phyloP scores from a whole-genome alignment of 2,113 vertebrate species.

The Microtus montanus region DNA sequence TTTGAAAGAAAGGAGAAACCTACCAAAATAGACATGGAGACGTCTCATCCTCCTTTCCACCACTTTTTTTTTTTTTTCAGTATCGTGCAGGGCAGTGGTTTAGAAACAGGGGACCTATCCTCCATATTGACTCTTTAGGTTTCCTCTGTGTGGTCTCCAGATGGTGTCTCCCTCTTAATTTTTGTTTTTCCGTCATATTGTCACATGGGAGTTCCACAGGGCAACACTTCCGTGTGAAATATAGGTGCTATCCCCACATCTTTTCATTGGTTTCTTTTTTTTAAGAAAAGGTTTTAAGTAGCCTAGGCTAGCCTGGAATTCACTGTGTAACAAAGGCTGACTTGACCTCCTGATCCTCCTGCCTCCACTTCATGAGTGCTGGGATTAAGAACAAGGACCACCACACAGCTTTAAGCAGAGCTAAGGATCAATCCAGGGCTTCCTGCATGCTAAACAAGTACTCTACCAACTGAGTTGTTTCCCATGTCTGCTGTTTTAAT shows the following conservation, averaged over 20 bases:
- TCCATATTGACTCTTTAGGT: not conserved
- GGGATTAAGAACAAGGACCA: not conserved
- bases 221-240: not conserved
- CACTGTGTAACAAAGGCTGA: not conserved
- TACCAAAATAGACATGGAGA: not conserved
- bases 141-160: not conserved
- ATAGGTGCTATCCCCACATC: not conserved
- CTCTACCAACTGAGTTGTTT: not conserved
- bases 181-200: not conserved
- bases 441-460: too few species aligned
- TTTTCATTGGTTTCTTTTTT: not conserved
- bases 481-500: not conserved
- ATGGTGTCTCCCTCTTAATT: not conserved
- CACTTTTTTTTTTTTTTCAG: not conserved
- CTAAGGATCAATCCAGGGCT: not conserved
- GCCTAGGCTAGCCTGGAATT: not conserved
- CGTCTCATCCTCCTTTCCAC: not conserved
- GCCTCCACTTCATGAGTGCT: not conserved
- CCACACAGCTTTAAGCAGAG: not conserved
- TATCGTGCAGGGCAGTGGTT: too few species aligned
- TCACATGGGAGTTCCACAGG: not conserved
- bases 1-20: constrained; percentile 17
- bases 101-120: not conserved
- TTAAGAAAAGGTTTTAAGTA: not conserved
- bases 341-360: not conserved